Percentiles rank a stretch among this genome's conserved stretches.
Conservation (phyloP, 2,113 vertebrate genomes). For the Aspidoscelis tigris region DNA sequence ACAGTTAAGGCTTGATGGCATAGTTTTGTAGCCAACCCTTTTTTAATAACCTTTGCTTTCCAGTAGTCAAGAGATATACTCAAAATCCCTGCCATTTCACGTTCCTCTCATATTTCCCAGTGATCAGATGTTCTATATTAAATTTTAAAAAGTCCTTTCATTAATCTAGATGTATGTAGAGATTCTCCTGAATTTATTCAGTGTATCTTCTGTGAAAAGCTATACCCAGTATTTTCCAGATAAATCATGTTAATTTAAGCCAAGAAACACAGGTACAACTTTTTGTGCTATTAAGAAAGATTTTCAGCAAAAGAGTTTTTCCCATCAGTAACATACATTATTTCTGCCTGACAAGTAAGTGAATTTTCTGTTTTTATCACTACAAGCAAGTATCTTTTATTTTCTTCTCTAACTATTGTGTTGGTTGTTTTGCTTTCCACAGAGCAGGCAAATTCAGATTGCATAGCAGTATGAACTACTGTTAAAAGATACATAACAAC, state of each 20-base stretch:
- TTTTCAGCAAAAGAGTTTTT: conserved; percentile 11
- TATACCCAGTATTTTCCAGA: conserved; percentile 19
- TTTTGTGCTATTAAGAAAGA: conserved; percentile 34
- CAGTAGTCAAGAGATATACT: too few relatives aligned
- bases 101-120: too few relatives aligned
- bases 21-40: too few relatives aligned
- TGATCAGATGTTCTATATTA: too few relatives aligned
- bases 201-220: conserved; percentile 46
- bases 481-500: neutral
- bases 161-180: neutral
- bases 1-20: too few relatives aligned
- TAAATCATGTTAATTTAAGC: conserved; percentile 60
- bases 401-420: conserved; percentile 27
- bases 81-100: too few relatives aligned
- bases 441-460: conserved; percentile 22
- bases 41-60: too few relatives aligned
- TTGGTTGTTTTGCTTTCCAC: conserved; percentile 35
- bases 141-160: neutral
- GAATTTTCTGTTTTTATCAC: conserved; percentile 46
- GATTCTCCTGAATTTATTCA: conserved; percentile 39
- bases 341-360: conserved; percentile 43
- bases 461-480: conserved; percentile 27
- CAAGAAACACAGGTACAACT: conserved; percentile 17
- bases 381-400: conserved; percentile 36
- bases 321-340: conserved; percentile 38